Percentiles rank a stretch among this genome's conserved stretches.
Conservation (phyloP, 2,797 vertebrate genomes). For the Acanthis flammea region DNA sequence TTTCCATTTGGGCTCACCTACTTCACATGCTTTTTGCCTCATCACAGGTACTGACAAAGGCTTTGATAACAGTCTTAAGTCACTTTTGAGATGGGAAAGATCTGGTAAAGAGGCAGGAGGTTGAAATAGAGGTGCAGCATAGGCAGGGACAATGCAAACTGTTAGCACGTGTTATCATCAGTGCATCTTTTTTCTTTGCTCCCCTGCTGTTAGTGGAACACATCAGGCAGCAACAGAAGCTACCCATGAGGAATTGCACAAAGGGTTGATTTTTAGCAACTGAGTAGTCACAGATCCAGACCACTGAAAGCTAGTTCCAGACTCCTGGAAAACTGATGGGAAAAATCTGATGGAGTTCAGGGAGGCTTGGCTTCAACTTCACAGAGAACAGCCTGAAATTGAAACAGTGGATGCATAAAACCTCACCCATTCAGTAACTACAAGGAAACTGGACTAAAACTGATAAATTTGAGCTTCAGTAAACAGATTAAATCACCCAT, state of each 20-base stretch:
- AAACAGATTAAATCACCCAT: slow-evolving; percentile 36
- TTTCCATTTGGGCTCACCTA: background rate
- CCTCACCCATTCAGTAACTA: background rate
- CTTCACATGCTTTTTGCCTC: background rate
- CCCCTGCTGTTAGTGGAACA: background rate
- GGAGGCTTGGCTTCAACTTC: background rate
- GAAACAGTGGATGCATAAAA: background rate
- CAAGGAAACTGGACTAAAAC: background rate
- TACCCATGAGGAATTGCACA: background rate
- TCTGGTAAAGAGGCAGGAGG: background rate
- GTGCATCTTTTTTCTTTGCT: background rate
- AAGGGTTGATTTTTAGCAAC: background rate
- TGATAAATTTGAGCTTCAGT: background rate
- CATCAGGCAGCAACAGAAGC: accelerated
- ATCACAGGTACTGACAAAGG: background rate
- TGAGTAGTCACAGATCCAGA: background rate
- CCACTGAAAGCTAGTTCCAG: background rate
- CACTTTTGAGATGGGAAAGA: background rate
- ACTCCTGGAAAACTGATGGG: background rate
- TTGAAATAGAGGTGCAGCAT: background rate
- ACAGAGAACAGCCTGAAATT: background rate
- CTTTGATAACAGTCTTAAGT: background rate
- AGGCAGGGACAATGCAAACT: background rate
- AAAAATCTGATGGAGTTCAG: background rate
- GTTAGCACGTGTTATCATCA: background rate